Evolutionary conservation across 2,797 vertebrate species (phyloP).

Genomic region (Pantherophis vulpinus): DNA sequence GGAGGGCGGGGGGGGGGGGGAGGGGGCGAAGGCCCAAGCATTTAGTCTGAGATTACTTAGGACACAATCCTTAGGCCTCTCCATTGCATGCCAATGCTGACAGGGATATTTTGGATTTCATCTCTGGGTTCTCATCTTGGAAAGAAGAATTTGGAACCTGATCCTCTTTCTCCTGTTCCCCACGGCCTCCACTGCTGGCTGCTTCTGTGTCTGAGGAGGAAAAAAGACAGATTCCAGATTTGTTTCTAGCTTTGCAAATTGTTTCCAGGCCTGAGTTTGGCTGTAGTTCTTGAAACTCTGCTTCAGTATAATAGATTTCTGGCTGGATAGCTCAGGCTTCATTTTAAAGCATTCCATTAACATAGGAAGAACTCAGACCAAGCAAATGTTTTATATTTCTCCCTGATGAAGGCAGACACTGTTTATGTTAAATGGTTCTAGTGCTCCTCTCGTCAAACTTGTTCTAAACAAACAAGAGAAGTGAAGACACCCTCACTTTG

Average conservation of each 20-base stretch:
- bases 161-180: neutral
- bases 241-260: neutral
- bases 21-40: neutral
- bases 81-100: neutral
- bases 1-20: too few relatives aligned
- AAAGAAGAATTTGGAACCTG: neutral
- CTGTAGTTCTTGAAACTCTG: neutral
- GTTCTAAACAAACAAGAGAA: neutral
- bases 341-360: neutral
- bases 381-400: neutral
- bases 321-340: neutral
- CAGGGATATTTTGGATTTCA: neutral
- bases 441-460: neutral
- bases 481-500: neutral
- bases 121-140: neutral
- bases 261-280: neutral
- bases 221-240: neutral
- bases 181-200: neutral
- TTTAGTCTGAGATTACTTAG: neutral
- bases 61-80: neutral
- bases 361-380: neutral
- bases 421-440: neutral
- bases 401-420: neutral
- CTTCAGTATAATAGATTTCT: neutral
- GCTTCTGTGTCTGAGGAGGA: neutral